These are phyloP conservation scores for Scolanthus callimorphus DNA, from an alignment of 92 coral and sea anemone genomes.

Conservation along the genomic window DNA sequence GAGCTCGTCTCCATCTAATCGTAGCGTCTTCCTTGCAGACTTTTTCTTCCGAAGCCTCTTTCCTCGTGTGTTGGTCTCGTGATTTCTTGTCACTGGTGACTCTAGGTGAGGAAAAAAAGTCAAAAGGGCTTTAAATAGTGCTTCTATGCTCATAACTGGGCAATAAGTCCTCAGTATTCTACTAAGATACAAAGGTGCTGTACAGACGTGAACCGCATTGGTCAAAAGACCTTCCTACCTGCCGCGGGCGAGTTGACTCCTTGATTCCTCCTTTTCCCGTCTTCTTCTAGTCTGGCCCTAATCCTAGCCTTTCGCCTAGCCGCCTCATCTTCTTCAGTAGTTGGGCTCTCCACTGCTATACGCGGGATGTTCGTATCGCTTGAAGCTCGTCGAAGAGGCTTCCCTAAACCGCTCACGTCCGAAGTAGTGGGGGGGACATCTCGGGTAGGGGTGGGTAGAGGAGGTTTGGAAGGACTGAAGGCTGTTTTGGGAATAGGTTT, in stretches of 20 bases:
- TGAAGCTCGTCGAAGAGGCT: constrained; percentile 11
- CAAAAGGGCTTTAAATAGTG: no score
- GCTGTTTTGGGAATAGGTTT: constrained; percentile 16
- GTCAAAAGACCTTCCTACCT: no score
- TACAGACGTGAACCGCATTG: no score
- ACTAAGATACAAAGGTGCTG: no score
- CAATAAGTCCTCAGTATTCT: no score
- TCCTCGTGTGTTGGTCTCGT: not conserved
- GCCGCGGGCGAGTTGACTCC: no score
- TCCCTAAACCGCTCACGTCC: constrained; percentile 1
- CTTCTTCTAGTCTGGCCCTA: no score
- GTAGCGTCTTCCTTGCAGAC: not conserved
- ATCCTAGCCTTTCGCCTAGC: no score
- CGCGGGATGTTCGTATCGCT: constrained; percentile 65
- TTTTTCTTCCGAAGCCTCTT: not conserved
- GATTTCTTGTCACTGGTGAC: not conserved
- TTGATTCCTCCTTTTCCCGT: no score
- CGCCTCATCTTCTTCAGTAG: constrained; percentile 78
- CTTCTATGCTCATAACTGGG: no score
- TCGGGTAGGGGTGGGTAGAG: not conserved
- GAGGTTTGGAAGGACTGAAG: not conserved
- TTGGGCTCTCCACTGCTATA: constrained; percentile 75
- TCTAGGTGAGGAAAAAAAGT: not conserved
- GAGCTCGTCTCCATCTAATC: not conserved
- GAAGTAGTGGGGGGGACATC: not conserved